phyloP scores from a whole-genome alignment of 2,888 invertebrate genomes.

The Hirtodrosophila cameraria region DNA sequence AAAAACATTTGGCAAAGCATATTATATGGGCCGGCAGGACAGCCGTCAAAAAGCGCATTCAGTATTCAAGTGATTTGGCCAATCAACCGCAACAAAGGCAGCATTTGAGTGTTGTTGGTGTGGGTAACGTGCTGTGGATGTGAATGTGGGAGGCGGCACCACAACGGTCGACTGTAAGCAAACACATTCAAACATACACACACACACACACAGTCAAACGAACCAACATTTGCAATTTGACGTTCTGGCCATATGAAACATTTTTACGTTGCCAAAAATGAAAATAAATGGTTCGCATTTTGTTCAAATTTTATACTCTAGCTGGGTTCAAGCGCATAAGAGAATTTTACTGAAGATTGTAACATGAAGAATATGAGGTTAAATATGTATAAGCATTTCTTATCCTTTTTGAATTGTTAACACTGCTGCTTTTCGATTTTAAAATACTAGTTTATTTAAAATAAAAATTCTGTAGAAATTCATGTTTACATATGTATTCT shows the following conservation, averaged over 20 bases:
- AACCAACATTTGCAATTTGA: conserved; percentile 57
- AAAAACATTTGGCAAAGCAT: conserved; percentile 36
- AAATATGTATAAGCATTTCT: neutral
- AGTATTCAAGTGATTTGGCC: conserved; percentile 70
- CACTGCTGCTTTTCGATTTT: too few relatives aligned
- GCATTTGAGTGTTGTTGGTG: conserved; percentile 16
- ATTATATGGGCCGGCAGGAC: conserved; percentile 20
- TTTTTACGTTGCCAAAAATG: conserved; percentile 57
- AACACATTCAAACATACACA: conserved; percentile 12
- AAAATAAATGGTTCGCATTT: conserved; percentile 61
- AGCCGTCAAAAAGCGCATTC: conserved; percentile 52
- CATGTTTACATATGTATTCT: too few relatives aligned
- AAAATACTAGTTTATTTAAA: too few relatives aligned
- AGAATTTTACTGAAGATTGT: conserved; percentile 5
- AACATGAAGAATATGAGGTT: neutral
- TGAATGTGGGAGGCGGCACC: conserved; percentile 4
- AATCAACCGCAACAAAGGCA: conserved; percentile 66
- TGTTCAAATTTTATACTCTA: conserved; percentile 20
- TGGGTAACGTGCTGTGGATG: neutral
- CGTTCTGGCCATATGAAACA: conserved; percentile 40
- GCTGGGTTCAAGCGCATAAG: neutral
- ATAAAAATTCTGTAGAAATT: too few relatives aligned
- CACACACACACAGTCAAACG: conserved; percentile 10
- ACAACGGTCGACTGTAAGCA: neutral
- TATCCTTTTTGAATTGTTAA: neutral